Conservation (phyloP, 2,113 vertebrate species). For the Hemiscyllium ocellatum region DNA sequence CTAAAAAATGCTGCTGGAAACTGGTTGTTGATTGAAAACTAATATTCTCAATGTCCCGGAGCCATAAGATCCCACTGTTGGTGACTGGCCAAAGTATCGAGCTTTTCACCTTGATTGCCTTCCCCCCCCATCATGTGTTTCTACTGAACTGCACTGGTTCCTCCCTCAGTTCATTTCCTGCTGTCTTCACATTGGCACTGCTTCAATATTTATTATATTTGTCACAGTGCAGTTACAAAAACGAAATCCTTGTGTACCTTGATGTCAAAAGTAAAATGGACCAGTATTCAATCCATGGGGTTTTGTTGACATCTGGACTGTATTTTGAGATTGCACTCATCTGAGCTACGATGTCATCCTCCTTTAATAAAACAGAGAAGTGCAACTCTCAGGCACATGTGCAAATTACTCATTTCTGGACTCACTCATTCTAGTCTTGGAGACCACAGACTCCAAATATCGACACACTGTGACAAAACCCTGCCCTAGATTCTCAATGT, state of each 20-base stretch:
- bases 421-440: background rate
- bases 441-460: slow-evolving; percentile 3
- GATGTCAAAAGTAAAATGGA: background rate
- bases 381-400: background rate
- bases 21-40: background rate
- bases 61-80: background rate
- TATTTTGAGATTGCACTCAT: background rate
- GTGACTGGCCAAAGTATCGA: background rate
- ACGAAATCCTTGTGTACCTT: background rate
- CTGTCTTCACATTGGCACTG: background rate
- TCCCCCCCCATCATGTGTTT: background rate
- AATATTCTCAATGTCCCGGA: background rate
- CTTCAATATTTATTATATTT: slow-evolving; percentile 10
- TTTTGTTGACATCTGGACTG: background rate
- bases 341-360: background rate
- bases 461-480: background rate
- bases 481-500: background rate
- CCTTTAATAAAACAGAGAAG: background rate
- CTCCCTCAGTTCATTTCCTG: background rate
- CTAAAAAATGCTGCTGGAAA: background rate
- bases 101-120: background rate
- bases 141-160: background rate
- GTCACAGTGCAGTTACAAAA: background rate
- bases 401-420: background rate
- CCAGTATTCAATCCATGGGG: background rate